Conservation (phyloP, 1,140 invertebrate genomes). For the Paramacrobiotus metropolitanus region DNA sequence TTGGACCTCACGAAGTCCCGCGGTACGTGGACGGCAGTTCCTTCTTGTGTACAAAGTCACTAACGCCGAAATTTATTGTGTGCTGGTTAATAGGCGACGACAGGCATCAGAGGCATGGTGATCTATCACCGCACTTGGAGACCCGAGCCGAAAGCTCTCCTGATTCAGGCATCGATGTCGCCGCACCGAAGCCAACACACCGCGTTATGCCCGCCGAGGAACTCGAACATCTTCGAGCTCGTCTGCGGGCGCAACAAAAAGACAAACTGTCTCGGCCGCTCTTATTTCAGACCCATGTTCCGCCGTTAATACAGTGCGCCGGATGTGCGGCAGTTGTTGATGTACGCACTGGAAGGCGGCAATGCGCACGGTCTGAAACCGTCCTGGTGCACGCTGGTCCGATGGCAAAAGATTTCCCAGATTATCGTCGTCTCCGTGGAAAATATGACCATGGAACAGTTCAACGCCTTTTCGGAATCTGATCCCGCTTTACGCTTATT, state of each 20-base stretch:
- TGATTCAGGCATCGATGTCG: not conserved
- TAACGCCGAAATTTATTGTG: too few species aligned
- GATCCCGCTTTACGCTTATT: conserved; percentile 29
- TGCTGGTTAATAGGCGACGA: too few species aligned
- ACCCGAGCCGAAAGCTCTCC: not conserved
- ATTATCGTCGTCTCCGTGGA: conserved; percentile 49
- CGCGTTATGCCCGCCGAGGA: not conserved
- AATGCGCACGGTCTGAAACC: conserved; percentile 30
- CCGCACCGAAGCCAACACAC: not conserved
- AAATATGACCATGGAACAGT: conserved; percentile 46
- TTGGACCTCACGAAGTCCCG: not conserved
- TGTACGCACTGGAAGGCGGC: conserved; percentile 46
- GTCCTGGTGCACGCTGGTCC: conserved; percentile 52
- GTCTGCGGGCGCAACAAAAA: not conserved
- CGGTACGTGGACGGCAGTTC: too few species aligned
- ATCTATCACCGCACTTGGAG: too few species aligned
- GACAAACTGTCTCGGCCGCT: not conserved
- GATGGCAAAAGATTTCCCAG: conserved; percentile 38
- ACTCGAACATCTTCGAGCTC: not conserved
- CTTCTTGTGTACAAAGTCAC: too few species aligned
- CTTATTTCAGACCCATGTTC: not conserved
- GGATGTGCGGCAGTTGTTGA: conserved; percentile 53
- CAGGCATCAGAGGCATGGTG: too few species aligned
- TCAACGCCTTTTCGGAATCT: conserved; percentile 32
- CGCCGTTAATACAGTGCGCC: not conserved